Evolutionary conservation across 2,888 invertebrate genomes (phyloP).

Genomic region (Oscheius onirici): DNA sequence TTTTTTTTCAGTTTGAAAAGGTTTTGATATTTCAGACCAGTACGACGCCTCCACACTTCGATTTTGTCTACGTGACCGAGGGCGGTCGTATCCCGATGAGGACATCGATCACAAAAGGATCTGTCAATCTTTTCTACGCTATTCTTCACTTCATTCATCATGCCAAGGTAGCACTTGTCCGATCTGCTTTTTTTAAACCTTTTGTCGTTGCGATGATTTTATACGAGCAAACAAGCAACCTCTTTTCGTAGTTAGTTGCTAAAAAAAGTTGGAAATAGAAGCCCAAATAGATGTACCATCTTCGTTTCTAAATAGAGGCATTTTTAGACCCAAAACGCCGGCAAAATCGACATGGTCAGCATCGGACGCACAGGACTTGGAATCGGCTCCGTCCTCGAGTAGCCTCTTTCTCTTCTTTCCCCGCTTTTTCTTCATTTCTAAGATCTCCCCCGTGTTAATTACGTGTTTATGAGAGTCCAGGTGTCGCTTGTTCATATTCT

Average conservation of each 20-base stretch:
- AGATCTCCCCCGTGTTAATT: conserved; percentile 25
- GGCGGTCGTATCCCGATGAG: conserved; percentile 36
- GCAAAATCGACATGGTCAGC: conserved; percentile 43
- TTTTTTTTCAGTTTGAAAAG: background rate
- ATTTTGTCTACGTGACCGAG: conserved; percentile 43
- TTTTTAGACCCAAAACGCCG: conserved; percentile 40
- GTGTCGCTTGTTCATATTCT: conserved; percentile 18
- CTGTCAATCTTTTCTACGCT: conserved; percentile 45
- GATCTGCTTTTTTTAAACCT: background rate
- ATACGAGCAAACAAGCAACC: too few relatives aligned
- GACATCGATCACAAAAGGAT: conserved; percentile 36
- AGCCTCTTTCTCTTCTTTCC: background rate
- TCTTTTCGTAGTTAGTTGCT: background rate
- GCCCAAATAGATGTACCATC: too few relatives aligned
- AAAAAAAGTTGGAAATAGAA: too few relatives aligned
- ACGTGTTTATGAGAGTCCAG: conserved; percentile 13
- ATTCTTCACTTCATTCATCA: conserved; percentile 49
- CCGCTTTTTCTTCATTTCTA: conserved; percentile 4
- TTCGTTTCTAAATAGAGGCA: background rate
- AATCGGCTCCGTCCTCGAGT: conserved; percentile 36
- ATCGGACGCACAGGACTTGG: conserved; percentile 48
- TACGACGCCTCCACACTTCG: conserved; percentile 40
- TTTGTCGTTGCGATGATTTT: background rate
- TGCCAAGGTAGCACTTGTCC: conserved; percentile 40
- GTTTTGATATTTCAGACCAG: conserved; percentile 34